Evolutionary conservation across 2,888 invertebrate genomes (phyloP), one percentile per base, ranked within the genome.

Genomic region (Nymphalis polychloros): DNA sequence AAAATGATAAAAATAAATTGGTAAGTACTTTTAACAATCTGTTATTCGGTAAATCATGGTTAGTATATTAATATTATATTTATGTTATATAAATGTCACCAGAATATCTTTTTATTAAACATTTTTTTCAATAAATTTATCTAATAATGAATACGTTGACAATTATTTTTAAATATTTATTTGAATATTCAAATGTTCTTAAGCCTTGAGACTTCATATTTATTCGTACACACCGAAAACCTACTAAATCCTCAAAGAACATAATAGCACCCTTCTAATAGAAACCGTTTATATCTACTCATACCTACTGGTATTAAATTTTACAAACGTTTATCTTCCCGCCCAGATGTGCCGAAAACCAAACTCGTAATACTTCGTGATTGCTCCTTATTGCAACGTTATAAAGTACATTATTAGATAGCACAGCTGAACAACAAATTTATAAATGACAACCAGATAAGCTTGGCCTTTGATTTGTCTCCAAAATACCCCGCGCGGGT

Each of bases 261-360:
- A 71, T 72, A 70, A 73, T 69, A 70, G 72, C 70, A 63, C 75
- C 73, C 69, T 74, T 70, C 75, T 75, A 75, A 77, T 76, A 76
- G 76, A 75, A 77, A 76, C 76, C 72, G 72, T 76, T 78, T 78
- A 77, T 76, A 80, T 76, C 68, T 79, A 78, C 77, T 73, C 75
- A 76, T 79, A 79, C 77, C 79, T 79, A 81, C 78, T 68, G 84
- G 84, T 87, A 87, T 85, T 84, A 85, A 84, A 84, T 83, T 85
- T 84, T 83, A 86, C 81, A 80, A 76, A 75, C 75, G 75, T 76
- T 75, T 79, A 78, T 79, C 84, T 83, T 85, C 87, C 88, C 89
- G 88, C 90, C 89, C 89, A 82, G 78, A 84, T 84, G 87, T 81
- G 82, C 82, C 79, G 80, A 80, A 82, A 79, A 78, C 75, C 73